Evolutionary conservation across 2,113 vertebrate species (phyloP).

Genomic region (Paradisaea rubra): DNA sequence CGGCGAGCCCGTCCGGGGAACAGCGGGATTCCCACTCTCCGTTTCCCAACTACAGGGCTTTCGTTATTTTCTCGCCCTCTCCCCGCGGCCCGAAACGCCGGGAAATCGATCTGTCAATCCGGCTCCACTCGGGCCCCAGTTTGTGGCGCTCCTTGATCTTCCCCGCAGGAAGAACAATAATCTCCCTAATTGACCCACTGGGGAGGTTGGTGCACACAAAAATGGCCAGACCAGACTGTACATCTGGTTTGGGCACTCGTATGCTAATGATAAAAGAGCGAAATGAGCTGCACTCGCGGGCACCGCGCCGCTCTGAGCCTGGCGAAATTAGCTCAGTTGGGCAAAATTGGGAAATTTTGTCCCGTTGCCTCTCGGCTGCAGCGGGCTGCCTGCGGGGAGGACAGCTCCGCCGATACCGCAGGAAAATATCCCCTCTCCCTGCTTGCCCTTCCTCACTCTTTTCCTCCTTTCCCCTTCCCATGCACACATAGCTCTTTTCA

Average conservation of each 20-base stretch:
- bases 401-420: not conserved
- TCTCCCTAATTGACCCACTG: slow-evolving; percentile 99
- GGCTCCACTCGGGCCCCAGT: slow-evolving; percentile 85
- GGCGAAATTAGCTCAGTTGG: slow-evolving; percentile 3
- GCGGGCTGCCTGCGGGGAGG: not conserved
- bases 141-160: slow-evolving; percentile 85
- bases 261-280: slow-evolving; percentile 78
- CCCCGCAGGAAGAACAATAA: slow-evolving; percentile 98
- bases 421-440: not conserved
- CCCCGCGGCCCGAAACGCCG: slow-evolving; percentile 31
- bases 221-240: slow-evolving; percentile 81
- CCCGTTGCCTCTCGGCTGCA: not conserved
- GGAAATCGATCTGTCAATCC: slow-evolving; percentile 93
- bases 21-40: slow-evolving; percentile 61
- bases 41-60: slow-evolving; percentile 65
- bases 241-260: slow-evolving; percentile 88
- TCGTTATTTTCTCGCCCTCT: slow-evolving; percentile 65
- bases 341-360: slow-evolving; percentile 9
- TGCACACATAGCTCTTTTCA: not conserved
- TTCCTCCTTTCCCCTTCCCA: not conserved
- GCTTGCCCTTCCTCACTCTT: not conserved
- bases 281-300: slow-evolving; percentile 40
- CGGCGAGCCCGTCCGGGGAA: not conserved
- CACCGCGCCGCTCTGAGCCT: not conserved
- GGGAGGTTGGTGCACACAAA: slow-evolving; percentile 86